Evolutionary conservation across 1,140 invertebrate genomes (phyloP).

Genomic region (Pseudomyrmex concolor): DNA sequence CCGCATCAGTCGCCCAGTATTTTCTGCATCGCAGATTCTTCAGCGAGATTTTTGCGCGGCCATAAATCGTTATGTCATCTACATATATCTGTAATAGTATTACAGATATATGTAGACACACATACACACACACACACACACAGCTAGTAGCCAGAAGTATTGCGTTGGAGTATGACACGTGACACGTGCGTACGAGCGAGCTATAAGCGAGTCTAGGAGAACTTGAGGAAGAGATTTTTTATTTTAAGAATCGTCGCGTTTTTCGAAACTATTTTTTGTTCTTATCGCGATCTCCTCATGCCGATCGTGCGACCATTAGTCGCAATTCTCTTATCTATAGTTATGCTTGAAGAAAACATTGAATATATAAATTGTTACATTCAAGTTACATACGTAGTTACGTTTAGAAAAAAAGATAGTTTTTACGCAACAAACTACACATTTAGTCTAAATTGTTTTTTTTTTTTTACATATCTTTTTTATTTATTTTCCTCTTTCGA

Average conservation of each 20-base stretch:
- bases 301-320: too few species aligned
- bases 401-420: too few species aligned
- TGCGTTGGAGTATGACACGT: background rate
- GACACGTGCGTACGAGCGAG: background rate
- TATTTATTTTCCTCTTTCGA: background rate
- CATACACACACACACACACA: too few species aligned
- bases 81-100: background rate
- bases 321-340: too few species aligned
- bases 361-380: too few species aligned
- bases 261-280: background rate
- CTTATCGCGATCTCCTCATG: background rate
- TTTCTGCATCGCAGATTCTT: constrained; percentile 13
- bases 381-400: too few species aligned
- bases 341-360: too few species aligned
- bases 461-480: background rate
- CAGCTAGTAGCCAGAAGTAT: background rate
- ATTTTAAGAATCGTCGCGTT: background rate
- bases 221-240: background rate
- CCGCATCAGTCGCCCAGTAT: background rate
- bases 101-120: too few species aligned
- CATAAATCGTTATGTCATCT: background rate
- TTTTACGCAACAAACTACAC: background rate
- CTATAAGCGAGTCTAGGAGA: background rate
- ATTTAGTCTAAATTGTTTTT: background rate
- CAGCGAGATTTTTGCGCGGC: background rate